These are phyloP conservation scores for Lycia hirtaria DNA, from an alignment of 2,888 invertebrate genomes.

Conservation along the genomic window DNA sequence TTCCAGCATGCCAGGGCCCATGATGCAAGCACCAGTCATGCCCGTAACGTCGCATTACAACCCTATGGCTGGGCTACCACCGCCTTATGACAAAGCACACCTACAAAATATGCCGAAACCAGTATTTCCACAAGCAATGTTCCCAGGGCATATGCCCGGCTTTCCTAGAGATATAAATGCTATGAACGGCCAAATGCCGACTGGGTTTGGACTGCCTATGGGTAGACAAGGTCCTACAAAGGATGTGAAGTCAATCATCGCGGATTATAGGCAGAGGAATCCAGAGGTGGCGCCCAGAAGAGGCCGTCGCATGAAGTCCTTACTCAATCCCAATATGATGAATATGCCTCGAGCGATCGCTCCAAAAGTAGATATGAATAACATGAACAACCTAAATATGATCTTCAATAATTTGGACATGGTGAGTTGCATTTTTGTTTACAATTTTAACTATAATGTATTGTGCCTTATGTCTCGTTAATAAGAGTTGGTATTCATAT, in stretches of 20 bases:
- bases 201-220: constrained; percentile 80
- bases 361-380: constrained; percentile 72
- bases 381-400: constrained; percentile 70
- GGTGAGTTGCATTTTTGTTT: constrained; percentile 62
- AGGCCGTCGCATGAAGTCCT: constrained; percentile 86
- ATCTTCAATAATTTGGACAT: constrained; percentile 80
- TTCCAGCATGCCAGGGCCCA: constrained; percentile 57
- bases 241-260: constrained; percentile 93
- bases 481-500: not conserved
- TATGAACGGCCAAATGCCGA: constrained; percentile 85
- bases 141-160: constrained; percentile 71
- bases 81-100: constrained; percentile 79
- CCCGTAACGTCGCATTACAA: constrained; percentile 73
- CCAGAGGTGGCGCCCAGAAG: constrained; percentile 90
- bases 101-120: constrained; percentile 77
- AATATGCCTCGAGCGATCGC: constrained; percentile 74
- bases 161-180: constrained; percentile 82
- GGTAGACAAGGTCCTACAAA: constrained; percentile 92
- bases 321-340: constrained; percentile 78
- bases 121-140: constrained; percentile 70
- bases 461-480: not conserved
- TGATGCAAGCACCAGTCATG: constrained; percentile 70
- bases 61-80: constrained; percentile 74
- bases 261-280: constrained; percentile 91
- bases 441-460: not conserved